Conservation (phyloP, 2,113 vertebrate species). For the Spea bombifrons region DNA sequence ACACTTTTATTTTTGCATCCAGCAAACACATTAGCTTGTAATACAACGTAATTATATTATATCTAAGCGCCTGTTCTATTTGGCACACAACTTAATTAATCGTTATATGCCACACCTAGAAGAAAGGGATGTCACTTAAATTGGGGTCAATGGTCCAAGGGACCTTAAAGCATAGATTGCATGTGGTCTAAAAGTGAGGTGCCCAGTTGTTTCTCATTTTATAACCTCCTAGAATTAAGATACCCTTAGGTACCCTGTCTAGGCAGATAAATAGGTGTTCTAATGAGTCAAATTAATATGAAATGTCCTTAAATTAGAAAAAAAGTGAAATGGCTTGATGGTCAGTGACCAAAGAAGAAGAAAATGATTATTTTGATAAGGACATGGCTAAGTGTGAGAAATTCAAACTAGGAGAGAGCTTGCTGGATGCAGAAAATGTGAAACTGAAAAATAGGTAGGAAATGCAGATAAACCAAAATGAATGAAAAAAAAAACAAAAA, state of each 20-base stretch:
- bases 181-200: too few relatives aligned
- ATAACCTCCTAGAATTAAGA: too few relatives aligned
- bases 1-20: conserved; percentile 69
- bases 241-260: too few relatives aligned
- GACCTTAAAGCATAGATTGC: too few relatives aligned
- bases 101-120: too few relatives aligned
- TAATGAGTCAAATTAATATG: neutral
- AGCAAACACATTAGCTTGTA: conserved; percentile 57
- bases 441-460: conserved; percentile 54
- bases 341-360: conserved; percentile 58
- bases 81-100: too few relatives aligned
- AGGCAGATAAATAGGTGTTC: neutral
- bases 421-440: conserved; percentile 82
- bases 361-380: conserved; percentile 60
- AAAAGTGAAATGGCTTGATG: conserved; percentile 72
- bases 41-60: too few relatives aligned
- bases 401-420: conserved; percentile 62
- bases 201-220: too few relatives aligned
- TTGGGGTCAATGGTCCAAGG: too few relatives aligned
- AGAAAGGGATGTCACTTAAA: too few relatives aligned
- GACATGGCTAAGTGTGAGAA: conserved; percentile 58
- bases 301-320: neutral
- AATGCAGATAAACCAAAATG: conserved; percentile 49
- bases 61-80: too few relatives aligned
- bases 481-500: conserved; percentile 53